These are phyloP conservation scores for Lateolabrax maculatus DNA, from an alignment of 2,797 vertebrate species.

Conservation along the genomic window DNA sequence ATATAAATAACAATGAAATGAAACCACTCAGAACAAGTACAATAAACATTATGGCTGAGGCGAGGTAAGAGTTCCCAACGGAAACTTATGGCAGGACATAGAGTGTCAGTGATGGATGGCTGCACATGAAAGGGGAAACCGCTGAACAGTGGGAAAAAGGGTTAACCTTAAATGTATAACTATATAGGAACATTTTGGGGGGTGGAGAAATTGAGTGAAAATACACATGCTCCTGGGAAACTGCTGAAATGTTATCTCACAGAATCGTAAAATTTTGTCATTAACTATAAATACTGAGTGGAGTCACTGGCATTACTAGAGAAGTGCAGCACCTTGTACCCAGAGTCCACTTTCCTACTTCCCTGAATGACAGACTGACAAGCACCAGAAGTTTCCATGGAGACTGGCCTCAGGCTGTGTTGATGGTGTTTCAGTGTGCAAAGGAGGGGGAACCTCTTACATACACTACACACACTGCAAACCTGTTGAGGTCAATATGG, in stretches of 20 bases:
- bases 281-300: constrained; percentile 85
- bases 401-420: constrained; percentile 73
- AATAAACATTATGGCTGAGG: constrained; percentile 56
- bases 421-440: constrained; percentile 68
- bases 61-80: constrained; percentile 68
- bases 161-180: constrained; percentile 68
- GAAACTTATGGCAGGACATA: constrained; percentile 49
- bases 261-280: constrained; percentile 85
- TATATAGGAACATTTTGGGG: constrained; percentile 42
- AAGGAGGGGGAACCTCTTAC: constrained; percentile 61
- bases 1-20: constrained; percentile 70
- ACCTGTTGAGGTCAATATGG: neutral
- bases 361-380: constrained; percentile 76
- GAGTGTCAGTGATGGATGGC: constrained; percentile 44
- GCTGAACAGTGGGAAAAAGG: constrained; percentile 51
- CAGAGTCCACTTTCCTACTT: constrained; percentile 73
- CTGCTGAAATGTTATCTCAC: constrained; percentile 84
- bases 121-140: constrained; percentile 54
- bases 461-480: constrained; percentile 5
- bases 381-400: constrained; percentile 85
- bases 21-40: constrained; percentile 55
- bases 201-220: constrained; percentile 77
- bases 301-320: constrained; percentile 77
- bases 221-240: constrained; percentile 84
- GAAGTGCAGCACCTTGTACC: constrained; percentile 78